Base-by-base conservation (phyloP, 1,140 invertebrate genomes). In the Acromyrmex heyeri region DNA sequence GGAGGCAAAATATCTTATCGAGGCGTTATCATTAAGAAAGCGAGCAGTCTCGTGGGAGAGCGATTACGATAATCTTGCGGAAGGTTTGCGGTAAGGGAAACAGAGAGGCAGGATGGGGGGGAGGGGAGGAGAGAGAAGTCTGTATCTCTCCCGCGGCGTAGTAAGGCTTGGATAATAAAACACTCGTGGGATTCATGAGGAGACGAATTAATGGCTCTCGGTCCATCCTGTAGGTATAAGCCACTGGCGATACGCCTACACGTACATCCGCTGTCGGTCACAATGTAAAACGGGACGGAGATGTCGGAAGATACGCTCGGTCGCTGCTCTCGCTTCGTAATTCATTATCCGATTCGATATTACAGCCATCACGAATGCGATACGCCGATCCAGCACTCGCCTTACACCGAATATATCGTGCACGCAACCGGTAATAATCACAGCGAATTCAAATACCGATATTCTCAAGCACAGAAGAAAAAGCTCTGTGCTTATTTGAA, bases 231-330 rank as follows among this genome's bases (percentile, higher is more conserved):
- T 88, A 82, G 91, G 90, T 87, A 91, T 21, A 73, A 73, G 90
- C 91, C 90, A 90, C 87, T 92, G 88, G 86, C 88, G 88, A 91
- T 93, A 92, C 92, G 88, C 93, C 93, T 91, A 93, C 93, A 92
- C 34, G 7, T 38, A 38, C 92, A 94, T 75, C 77, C 85, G 90
- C 55, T 91, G 92, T 48, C 91, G 92, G 86, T 91, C 91, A 91
- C 92, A 93, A 92, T 93, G 91, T 92, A 91, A 93, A 92, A 88
- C 92, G 90, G 86, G 86, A 88, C 72, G 77, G 21, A 91, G 91
- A 94, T 93, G 92, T 93, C 93, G 91, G 93, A 92, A 94, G 93
- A 94, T 93, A 92, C 79, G 90, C 85, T 89, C 92, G 90, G 87
- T 88, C 90, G 83, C 88, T 89, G 90, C 81, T 91, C 87, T 89